Evolutionary conservation across 1,140 invertebrate genomes (phyloP), one percentile per base, ranked within the genome.

Genomic region (Nymphalis io): DNA sequence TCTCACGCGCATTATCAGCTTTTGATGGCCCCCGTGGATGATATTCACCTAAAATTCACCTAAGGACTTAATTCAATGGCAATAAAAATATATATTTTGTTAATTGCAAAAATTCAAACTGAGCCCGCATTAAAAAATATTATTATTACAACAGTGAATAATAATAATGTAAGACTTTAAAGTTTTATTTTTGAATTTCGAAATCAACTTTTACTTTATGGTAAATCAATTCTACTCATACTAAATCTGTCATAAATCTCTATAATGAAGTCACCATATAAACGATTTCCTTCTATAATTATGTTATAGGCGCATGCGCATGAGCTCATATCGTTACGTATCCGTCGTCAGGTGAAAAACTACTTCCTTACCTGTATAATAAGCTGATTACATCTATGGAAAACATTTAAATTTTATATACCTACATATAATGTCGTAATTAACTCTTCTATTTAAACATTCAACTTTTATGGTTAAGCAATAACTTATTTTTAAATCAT

Each of bases 281-380:
- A 1, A 51, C 16, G 15, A 13, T 21, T 18, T 21, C 20, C 51
- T 55, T n/a, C 23, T 15, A 23, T 21, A 60, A 60, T 60, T 18
- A 42, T 23, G 18, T 60, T 44, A 69, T 62, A 18, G 51, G 51
- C 51, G 51, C 10, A 33, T 18, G 46, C 15, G 16, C 58, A 55
- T 33, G 51, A 61, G 63, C 60, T 38, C 39, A 66, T 55, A 60
- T 70, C 69, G 39, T 60, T 72, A 23, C 58, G 40, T 46, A 61
- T 62, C 42, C 39, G 39, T 8, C 27, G 42, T 44, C 51, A 3
- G 51, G 21, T 53, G 21, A 55, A 55, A 55, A 55, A 55, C 23
- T 8, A 55, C 51, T 55, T 55, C 51, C 51, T 27, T 55, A n/a
- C 16, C 15, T 3, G 15, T 20, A 51, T 51, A 51, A 51, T 11